Percentiles rank a stretch among this genome's conserved stretches.
Evolutionary conservation across 2,113 vertebrate genomes (phyloP).

Genomic region (Willisornis vidua): DNA sequence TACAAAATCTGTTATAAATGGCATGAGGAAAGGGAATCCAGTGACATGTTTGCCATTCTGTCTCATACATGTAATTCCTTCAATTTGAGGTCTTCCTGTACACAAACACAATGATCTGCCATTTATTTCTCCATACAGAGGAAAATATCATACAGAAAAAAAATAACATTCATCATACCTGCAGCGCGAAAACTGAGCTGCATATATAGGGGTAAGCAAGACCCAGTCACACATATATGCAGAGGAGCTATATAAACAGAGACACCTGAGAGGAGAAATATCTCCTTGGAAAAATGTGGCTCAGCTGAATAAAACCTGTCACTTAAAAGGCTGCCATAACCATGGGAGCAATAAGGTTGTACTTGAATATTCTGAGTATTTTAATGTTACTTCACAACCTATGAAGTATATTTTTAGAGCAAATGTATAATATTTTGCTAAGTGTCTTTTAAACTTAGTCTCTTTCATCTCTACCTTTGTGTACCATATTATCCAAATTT

Average conservation of each 20-base stretch:
- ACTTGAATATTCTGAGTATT: background rate
- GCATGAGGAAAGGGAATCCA: background rate
- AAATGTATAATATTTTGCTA: background rate
- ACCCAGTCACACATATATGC: background rate
- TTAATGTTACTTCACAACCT: background rate
- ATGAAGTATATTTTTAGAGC: background rate
- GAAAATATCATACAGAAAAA: background rate
- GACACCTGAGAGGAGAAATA: background rate
- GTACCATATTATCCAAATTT: background rate
- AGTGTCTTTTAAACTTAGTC: background rate
- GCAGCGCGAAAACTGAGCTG: background rate
- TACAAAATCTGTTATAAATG: background rate
- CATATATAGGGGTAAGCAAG: background rate
- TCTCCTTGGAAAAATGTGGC: background rate
- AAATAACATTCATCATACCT: background rate
- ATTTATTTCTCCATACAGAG: background rate
- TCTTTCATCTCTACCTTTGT: background rate
- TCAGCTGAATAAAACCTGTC: background rate
- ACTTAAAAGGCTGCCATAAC: background rate
- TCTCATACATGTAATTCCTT: background rate
- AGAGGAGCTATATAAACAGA: background rate
- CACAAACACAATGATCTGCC: background rate
- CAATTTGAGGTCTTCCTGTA: background rate
- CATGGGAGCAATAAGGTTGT: fast-evolving
- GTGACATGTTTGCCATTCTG: background rate